These are phyloP conservation scores for Torymus auratus DNA, from an alignment of 2,888 invertebrate species.

Conservation along the genomic window DNA sequence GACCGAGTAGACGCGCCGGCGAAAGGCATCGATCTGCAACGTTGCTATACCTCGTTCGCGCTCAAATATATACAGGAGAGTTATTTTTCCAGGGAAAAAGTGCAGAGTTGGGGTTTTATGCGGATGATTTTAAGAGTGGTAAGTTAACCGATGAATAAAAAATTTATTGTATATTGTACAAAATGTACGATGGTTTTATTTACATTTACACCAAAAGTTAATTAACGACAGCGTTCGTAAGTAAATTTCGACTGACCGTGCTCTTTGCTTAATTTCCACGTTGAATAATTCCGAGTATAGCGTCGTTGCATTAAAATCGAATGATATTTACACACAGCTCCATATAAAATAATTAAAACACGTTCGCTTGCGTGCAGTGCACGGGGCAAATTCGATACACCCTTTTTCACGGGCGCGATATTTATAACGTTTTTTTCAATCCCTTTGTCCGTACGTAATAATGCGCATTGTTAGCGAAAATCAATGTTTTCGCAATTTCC, in stretches of 20 bases:
- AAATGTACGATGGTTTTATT: too few species aligned
- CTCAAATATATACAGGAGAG: neutral
- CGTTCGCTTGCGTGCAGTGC: neutral
- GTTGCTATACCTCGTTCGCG: neutral
- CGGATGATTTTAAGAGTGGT: too few species aligned
- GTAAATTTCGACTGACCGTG: too few species aligned
- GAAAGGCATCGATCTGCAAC: slow-evolving; percentile 12
- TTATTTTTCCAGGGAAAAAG: neutral
- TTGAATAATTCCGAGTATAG: too few species aligned
- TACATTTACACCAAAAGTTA: too few species aligned
- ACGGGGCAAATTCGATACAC: neutral
- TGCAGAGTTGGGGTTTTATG: too few species aligned
- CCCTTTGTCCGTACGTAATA: slow-evolving; percentile 22
- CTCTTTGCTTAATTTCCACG: too few species aligned
- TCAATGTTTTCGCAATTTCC: slow-evolving; percentile 41
- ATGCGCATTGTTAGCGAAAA: slow-evolving; percentile 28
- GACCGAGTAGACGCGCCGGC: neutral
- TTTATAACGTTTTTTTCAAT: slow-evolving; percentile 13
- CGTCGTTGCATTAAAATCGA: too few species aligned
- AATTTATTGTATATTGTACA: too few species aligned
- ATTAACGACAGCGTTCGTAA: too few species aligned
- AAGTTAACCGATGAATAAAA: too few species aligned
- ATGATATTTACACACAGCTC: too few species aligned
- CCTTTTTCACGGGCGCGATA: neutral
- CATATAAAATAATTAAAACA: neutral